Base-by-base conservation (phyloP, 92 coral and sea anemone genomes). In the Paragorgia papillata region DNA sequence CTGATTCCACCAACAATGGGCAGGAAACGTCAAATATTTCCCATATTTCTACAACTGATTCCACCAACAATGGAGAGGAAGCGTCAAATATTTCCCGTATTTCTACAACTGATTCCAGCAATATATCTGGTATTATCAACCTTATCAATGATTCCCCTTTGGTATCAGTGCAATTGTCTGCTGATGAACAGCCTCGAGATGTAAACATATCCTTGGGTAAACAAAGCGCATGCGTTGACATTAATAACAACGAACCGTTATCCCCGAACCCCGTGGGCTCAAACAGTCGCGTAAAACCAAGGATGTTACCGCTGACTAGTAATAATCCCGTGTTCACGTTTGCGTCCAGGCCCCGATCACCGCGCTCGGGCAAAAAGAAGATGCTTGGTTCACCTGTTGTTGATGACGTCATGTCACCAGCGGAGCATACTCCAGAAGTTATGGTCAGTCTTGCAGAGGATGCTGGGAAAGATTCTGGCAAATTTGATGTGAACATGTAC, bases 321-420 rank as follows among this genome's bases (percentile, higher is more conserved):
- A 34, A 70, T 31, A 70, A 70, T 31, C 30, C 89, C 25, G 88
- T 94, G 83, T 94, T 94, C 70, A 94, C 98, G 25, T 94, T 94
- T 61, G 89, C 95, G 1, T 94, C 98, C 29, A 83, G 75, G 73
- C 98, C 98, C 50, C 87, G 98, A 60, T 90, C 97, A 29, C 98
- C 97, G 13, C 86, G 98, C 63, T 85, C 82, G 31, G 87, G 98
- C 6, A 79, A 80, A 50, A 76, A 79, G 25, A 86, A 83, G 43
- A 64, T 78, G 4, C 81, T 82, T 22, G 89, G 85, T 29, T 76
- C 60, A 0, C 76, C 75, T 34, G 20, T 14, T 3, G 73, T 65
- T 8, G 77, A 50, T 17, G 46, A 70, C 6, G 24, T 2, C 30
- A 12, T 32, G 14, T 31, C 77, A 7, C 83, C 85, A 51, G 66